phyloP scores from a whole-genome alignment of 2,888 invertebrate genomes.

The Pheosia tremula region DNA sequence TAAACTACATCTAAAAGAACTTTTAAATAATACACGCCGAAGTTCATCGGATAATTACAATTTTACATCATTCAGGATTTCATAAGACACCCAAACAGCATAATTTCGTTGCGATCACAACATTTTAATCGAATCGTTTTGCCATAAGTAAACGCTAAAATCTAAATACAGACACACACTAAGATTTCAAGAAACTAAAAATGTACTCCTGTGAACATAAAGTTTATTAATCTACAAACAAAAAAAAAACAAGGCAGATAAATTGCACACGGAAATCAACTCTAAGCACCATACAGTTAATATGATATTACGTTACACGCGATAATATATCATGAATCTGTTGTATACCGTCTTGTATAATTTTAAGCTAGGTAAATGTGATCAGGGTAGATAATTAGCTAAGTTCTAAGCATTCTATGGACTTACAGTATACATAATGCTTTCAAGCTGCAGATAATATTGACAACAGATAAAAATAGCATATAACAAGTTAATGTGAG shows the following conservation, averaged over 20 bases:
- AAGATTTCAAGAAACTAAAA: constrained; percentile 30
- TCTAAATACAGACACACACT: constrained; percentile 35
- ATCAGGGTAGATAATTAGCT: not conserved
- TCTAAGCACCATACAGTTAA: constrained; percentile 35
- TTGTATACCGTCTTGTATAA: constrained; percentile 21
- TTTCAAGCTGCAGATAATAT: not conserved
- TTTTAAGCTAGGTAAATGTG: not conserved
- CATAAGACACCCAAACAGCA: constrained; percentile 6
- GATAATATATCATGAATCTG: not conserved
- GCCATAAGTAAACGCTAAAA: constrained; percentile 26
- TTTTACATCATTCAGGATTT: not conserved
- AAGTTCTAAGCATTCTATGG: not conserved
- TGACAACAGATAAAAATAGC: not conserved
- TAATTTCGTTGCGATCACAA: constrained; percentile 40
- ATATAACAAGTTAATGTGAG: constrained; percentile 10
- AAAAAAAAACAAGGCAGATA: constrained; percentile 37
- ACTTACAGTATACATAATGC: not conserved
- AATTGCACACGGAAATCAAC: constrained; percentile 44
- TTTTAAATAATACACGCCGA: not conserved
- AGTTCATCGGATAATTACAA: not conserved
- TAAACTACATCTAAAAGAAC: not conserved
- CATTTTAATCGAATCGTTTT: constrained; percentile 28
- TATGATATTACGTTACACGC: constrained; percentile 14
- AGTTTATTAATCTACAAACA: constrained; percentile 31
- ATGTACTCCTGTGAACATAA: constrained; percentile 42